These are phyloP conservation scores for Coregonus ussuriensis DNA, from an alignment of 2,797 vertebrate species.

Conservation along the genomic window DNA sequence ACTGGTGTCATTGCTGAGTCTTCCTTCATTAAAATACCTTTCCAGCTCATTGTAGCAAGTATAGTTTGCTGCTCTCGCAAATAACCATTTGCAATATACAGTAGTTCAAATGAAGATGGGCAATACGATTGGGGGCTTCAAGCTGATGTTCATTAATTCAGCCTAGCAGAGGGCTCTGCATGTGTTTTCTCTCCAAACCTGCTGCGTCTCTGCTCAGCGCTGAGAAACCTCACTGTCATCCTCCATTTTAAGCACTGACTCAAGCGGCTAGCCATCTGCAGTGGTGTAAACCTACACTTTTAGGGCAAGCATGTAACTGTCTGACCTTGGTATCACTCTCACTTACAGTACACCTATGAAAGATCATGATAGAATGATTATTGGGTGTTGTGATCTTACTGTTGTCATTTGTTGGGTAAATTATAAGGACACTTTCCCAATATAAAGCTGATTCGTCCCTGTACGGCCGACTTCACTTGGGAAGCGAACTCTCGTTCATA, in stretches of 20 bases:
- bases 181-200: slow-evolving; percentile 1
- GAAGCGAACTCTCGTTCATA: not conserved
- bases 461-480: not conserved
- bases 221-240: slow-evolving; percentile 14
- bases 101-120: not conserved
- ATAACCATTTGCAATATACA: not conserved
- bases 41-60: not conserved
- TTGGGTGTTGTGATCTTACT: not conserved
- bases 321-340: slow-evolving; percentile 11
- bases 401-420: not conserved
- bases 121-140: not conserved
- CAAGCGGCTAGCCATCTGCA: not conserved
- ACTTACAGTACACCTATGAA: slow-evolving; percentile 4
- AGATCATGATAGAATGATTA: not conserved
- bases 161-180: not conserved
- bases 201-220: not conserved
- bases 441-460: not conserved
- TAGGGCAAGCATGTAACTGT: slow-evolving; percentile 9
- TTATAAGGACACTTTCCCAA: not conserved
- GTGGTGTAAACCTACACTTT: slow-evolving; percentile 1
- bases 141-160: not conserved
- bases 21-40: not conserved
- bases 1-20: not conserved
- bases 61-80: not conserved
- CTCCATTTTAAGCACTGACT: slow-evolving; percentile 17